phyloP scores from a whole-genome alignment of 2,113 vertebrate genomes.

The Sinocyclocheilus grahami region DNA sequence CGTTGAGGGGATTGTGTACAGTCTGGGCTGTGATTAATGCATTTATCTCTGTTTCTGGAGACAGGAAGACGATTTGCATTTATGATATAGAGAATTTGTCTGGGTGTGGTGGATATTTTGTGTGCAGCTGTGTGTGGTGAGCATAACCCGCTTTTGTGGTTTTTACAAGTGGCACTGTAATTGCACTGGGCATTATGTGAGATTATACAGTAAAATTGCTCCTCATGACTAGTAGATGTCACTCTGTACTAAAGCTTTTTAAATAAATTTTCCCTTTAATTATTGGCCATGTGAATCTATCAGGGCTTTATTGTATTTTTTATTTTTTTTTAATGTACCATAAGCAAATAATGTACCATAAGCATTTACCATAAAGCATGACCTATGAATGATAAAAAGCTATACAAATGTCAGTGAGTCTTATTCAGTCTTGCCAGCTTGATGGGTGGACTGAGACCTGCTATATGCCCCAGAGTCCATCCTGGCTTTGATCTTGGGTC shows the following conservation, averaged over 20 bases:
- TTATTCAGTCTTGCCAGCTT: background rate
- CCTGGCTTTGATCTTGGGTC: background rate
- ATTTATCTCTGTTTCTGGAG: conserved; percentile 37
- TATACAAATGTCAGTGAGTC: background rate
- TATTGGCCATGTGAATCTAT: background rate
- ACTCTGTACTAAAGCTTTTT: background rate
- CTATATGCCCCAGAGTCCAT: background rate
- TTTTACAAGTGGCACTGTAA: conserved; percentile 3
- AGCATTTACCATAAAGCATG: background rate
- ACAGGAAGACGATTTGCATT: conserved; percentile 16
- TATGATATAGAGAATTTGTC: conserved; percentile 31
- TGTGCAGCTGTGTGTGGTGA: background rate
- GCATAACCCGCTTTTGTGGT: background rate
- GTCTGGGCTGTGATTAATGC: conserved; percentile 28
- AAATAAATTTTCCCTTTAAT: background rate
- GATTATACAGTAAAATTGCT: background rate
- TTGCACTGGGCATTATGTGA: background rate
- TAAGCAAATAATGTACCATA: background rate
- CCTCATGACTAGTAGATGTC: background rate
- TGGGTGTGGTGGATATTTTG: conserved; percentile 35
- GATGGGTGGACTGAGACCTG: background rate
- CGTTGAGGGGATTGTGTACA: background rate
- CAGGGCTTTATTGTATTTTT: background rate
- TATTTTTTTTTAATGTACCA: too few species aligned
- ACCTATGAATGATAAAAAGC: background rate